Evolutionary conservation across 2,113 vertebrate genomes (phyloP), one percentile per base, ranked within the genome.

Genomic region (Rousettus leschenaultii): DNA sequence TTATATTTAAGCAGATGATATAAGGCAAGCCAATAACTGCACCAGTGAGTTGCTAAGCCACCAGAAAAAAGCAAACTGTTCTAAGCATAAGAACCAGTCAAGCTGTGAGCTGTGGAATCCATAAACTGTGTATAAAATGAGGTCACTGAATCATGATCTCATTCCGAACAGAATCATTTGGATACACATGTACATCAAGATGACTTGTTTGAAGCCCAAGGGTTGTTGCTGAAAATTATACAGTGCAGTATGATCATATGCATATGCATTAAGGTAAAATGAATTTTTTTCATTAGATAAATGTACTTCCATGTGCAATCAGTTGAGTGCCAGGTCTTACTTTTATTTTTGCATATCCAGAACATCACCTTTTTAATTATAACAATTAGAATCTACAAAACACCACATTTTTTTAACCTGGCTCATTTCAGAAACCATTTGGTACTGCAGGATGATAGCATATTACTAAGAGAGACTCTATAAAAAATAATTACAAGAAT

Each of bases 31-130:
- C 61, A 89, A 79, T 13, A 75, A 77, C 26, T 2, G 53, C 63
- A 89, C 35, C 68, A 97, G 35, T 89, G 65, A 97, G 79, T 94
- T 97, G 40, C 71, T 89, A 95, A 96, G 51, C 78, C 65, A 95
- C 68, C 45, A 93, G 57, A 73, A 84, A 96, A 95, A 93, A 65
- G 70, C 33, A 96, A 97, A 89, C 33, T 71, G 24, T 84, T 91
- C 71, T 79, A 93, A 94, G 73, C 26, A 24, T 66, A 89, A 93
- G 57, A 95, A 87, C 14, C 33, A 80, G 28, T 43, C n/a, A 73
- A 86, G 70, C 91, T 95, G 73, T 94, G 91, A 97, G 26, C 74
- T 91, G 89, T 84, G 71, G 55, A 91, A 86, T 89, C 78, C 59
- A 14, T 82, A 95, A 96, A 22, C 61, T 93, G 30, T 88, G 51